phyloP scores from a whole-genome alignment of 2,113 vertebrate genomes.

The Canis aureus region DNA sequence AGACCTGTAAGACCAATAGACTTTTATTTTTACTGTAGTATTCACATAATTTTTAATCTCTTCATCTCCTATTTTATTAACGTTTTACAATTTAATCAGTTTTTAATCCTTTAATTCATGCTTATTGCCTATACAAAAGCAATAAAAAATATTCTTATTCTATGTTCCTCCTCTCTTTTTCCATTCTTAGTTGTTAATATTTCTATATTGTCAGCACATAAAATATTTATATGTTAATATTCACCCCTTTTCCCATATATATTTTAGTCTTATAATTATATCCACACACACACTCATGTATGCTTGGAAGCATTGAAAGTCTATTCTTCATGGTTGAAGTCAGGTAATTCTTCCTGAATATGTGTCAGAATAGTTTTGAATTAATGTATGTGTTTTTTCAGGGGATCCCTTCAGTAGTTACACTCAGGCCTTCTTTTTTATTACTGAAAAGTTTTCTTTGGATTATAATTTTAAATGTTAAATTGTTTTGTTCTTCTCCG shows the following conservation, averaged over 20 bases:
- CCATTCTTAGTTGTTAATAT: background rate
- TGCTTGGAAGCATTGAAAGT: background rate
- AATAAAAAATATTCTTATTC: background rate
- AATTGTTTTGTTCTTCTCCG: background rate
- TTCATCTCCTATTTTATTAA: background rate
- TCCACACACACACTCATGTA: background rate
- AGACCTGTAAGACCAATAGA: background rate
- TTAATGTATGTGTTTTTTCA: background rate
- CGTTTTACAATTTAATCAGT: background rate
- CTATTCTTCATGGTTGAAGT: background rate
- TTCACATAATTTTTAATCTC: background rate
- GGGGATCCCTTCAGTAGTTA: background rate
- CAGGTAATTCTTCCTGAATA: background rate
- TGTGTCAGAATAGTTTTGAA: background rate
- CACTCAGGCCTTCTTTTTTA: background rate
- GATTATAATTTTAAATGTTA: background rate
- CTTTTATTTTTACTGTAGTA: background rate
- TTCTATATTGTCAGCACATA: background rate
- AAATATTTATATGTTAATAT: background rate
- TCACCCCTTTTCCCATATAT: background rate
- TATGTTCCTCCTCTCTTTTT: background rate
- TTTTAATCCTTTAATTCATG: background rate
- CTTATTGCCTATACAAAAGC: background rate
- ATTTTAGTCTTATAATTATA: background rate
- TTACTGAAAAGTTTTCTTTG: background rate